Evolutionary conservation across 2,888 invertebrate species (phyloP).

Genomic region (Drosophila eohydei): DNA sequence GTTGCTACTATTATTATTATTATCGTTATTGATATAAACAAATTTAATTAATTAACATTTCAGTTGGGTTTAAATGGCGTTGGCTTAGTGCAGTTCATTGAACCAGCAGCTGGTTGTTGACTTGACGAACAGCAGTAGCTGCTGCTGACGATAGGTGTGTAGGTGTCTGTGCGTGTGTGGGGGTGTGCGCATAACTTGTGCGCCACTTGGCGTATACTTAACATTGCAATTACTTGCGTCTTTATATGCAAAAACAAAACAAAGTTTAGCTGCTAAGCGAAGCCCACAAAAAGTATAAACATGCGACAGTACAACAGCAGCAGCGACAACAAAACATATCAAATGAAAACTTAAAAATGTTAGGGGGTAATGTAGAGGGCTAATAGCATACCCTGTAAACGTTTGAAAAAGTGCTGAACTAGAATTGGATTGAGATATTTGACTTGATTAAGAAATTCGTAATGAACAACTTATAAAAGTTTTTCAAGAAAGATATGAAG

Average conservation of each 20-base stretch:
- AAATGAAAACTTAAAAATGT: constrained; percentile 16
- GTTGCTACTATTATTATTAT: constrained; percentile 7
- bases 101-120: constrained; percentile 52
- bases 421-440: neutral
- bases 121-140: constrained; percentile 7
- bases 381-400: constrained; percentile 16
- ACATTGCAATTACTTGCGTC: constrained; percentile 43
- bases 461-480: neutral
- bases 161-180: constrained; percentile 8
- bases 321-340: constrained; percentile 3
- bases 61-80: constrained; percentile 39
- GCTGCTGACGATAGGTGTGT: neutral
- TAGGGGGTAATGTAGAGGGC: neutral
- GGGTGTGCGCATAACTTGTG: constrained; percentile 24
- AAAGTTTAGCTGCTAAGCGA: constrained; percentile 33
- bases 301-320: constrained; percentile 16
- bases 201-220: constrained; percentile 54
- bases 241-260: constrained; percentile 24
- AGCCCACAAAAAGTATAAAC: constrained; percentile 37
- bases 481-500: neutral
- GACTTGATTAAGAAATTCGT: neutral
- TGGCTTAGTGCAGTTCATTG: constrained; percentile 57
- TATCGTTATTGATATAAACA: constrained; percentile 48
- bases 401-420: accelerated
- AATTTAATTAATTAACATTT: constrained; percentile 66